Evolutionary conservation across 2,113 vertebrate genomes (phyloP), one percentile per base, ranked within the genome.

Genomic region (Lamprologus lemairii): DNA sequence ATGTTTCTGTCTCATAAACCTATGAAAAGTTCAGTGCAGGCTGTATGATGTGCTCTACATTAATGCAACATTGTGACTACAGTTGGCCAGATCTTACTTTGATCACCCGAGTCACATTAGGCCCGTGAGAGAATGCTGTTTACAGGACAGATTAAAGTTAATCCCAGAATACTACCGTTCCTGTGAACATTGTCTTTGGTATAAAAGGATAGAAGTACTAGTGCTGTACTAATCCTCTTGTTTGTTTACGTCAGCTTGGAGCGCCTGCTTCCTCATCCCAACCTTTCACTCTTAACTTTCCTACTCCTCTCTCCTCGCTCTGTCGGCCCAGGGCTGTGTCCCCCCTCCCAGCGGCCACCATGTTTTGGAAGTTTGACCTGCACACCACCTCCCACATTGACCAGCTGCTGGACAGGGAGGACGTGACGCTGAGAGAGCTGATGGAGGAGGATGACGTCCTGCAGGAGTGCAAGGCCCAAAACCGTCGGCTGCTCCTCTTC

Each of bases 301-400:
- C 37, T 49, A 9, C 10, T 49, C 31, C 42, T 80, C 65, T 13
- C 9, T 45, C 13, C 49, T 81, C 53, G 21, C 55, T 73, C 42
- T 13, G 3, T 1, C 7, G 6, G 7, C 26, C 1, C 87, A 99
- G 98, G 89, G 92, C 91, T 91, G 87, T 91, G 94, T 87, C 95
- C 93, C 93, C 93, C 91, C 71, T 93, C 92, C 88, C 94, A 92
- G 95, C 92, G 53, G 94, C 93, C 97, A 97, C 90, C 96, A 99
- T 99, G 98, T 99, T 99, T 97, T 99, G 98, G 98, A 99, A 99
- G 97, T 99, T 99, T 47, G 98, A 99, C 95, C 83, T 99, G 95
- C 98, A 98, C 93, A 97, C 97, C 49, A 98, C 98, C 54, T 99
- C 98, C 11, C 98, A 98, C 17, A 97, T 99, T 7, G 98, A 99